Evolutionary conservation across 2,797 vertebrate species (phyloP), one percentile per base, ranked within the genome.

Genomic region (Syncerus caffer): DNA sequence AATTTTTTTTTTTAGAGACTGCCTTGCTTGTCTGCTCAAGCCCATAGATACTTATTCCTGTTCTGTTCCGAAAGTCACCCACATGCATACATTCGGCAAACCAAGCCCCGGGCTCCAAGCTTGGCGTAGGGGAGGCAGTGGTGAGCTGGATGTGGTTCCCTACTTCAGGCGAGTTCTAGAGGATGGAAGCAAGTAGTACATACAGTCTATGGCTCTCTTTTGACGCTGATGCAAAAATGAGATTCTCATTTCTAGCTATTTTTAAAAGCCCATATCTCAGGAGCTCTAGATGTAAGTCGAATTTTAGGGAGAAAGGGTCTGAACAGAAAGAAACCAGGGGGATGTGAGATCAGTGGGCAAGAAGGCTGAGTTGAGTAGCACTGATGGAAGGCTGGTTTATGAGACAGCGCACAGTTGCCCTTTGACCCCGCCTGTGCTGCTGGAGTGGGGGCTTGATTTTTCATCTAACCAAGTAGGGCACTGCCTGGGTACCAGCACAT

Each of bases 231-330:
- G 45, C 23, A 17, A 12, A 57, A 62, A 62, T 45, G 45, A 76
- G 64, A 45, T 64, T 23, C 51, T 53, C 6, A 3, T 58, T 84
- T 79, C 60, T 88, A 12, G 67, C 42, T 93, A 67, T 29, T 91
- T 92, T 85, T 80, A 51, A 45, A 83, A 60, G 10, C n/a, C 14
- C 1, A 0, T 34, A 13, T 25, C 42, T 83, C 71, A 47, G 58
- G 29, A 88, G 29, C 84, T 85, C 55, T 64, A 47, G 50, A 31
- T 9, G 2, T 58, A 58, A 29, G 50, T 76, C 53, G 42, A 88
- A 76, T 82, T 88, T 47, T 80, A 89, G 55, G 38, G 27, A 96
- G 15, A 67, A 29, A 85, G 31, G 31, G 31, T 84, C 76, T 90
- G 13, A 79, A 71, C 13, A 62, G 67, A 67, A 88, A 64, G 74